Evolutionary conservation across 92 coral and sea anemone genomes (phyloP), one percentile per base, ranked within the genome.

Genomic region (Muricea muricata): DNA sequence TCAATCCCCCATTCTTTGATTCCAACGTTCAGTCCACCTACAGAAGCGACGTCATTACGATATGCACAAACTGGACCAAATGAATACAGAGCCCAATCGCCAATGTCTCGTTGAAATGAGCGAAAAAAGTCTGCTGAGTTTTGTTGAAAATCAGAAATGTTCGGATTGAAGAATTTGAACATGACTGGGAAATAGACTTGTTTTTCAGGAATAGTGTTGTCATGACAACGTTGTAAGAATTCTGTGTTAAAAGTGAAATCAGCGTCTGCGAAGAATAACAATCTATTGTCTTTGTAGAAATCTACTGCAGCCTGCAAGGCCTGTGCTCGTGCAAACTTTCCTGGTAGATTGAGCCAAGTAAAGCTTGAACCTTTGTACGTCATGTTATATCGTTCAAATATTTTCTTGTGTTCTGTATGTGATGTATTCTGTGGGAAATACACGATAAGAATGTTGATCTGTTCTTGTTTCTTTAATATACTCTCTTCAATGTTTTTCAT

Each of bases 1-100:
- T 95, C 98, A 15, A 91, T 79, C 0, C 98, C 98, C 98, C 98
- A 95, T 13, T 97, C 97, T 84, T 85, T 90, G 70, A 95, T 95
- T 14, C 93, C 88, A 1, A 97, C 92, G 78, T 95, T 97, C 33
- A 95, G 93, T 21, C 98, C 98, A 14, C 98, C 98, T 10, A 93
- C 92, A 4, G 93, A 47, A 42, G 68, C 88, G 31, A 95, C 79
- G 61, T 95, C 98, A 86, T 88, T 84, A 75, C 92, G 87, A 60
- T 95, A 93, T 87, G 89, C 91, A 54, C 94, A 84, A 20, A 93
- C 98, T 60, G 94, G 94, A 17, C 98, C 98, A 65, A 93, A 95
- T 0, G 97, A 97, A 75, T 95, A 93, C 7, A 92, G 85, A 17
- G 95, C 74, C 98, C 98, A 95, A 72, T 91, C 92, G 0, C 98